phyloP scores from a whole-genome alignment of 2,888 invertebrate genomes.

The Ptycholaimellus sp. region DNA sequence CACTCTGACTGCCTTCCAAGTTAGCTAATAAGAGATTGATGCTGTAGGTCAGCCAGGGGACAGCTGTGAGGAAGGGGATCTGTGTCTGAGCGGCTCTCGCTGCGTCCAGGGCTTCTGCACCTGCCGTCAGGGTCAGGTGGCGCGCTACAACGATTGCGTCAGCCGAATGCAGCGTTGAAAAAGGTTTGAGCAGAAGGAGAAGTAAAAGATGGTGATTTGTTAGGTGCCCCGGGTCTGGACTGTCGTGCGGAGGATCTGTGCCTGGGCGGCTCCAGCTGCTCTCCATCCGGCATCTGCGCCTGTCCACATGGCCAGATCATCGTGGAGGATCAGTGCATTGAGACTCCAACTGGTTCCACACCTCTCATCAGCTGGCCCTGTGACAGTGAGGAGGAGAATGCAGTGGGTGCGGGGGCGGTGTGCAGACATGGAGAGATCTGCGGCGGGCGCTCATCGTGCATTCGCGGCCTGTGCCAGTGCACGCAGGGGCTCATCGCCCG shows the following conservation, averaged over 20 bases:
- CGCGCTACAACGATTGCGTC: too few relatives aligned
- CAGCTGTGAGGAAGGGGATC: neutral
- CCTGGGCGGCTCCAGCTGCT: slow-evolving; percentile 9
- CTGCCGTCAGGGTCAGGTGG: slow-evolving; percentile 14
- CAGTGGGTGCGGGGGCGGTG: too few relatives aligned
- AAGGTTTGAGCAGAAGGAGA: too few relatives aligned
- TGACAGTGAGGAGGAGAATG: too few relatives aligned
- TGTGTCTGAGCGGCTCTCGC: slow-evolving; percentile 14
- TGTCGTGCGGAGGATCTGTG: slow-evolving; percentile 11
- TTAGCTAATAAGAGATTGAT: too few relatives aligned
- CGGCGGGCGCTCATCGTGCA: too few relatives aligned
- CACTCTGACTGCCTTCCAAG: neutral
- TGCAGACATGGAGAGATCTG: too few relatives aligned
- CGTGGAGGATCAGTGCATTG: slow-evolving; percentile 1
- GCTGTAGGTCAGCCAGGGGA: slow-evolving; percentile 3
- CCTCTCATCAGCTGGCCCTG: neutral
- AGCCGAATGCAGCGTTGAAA: too few relatives aligned
- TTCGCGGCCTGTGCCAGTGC: too few relatives aligned
- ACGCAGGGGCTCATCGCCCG: too few relatives aligned
- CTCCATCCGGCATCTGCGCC: slow-evolving; percentile 6
- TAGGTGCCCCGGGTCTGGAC: slow-evolving; percentile 9
- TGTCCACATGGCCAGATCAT: slow-evolving; percentile 6
- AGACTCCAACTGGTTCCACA: too few relatives aligned
- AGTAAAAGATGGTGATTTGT: too few relatives aligned
- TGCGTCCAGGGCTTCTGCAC: slow-evolving; percentile 14